Evolutionary conservation across 1,140 invertebrate species (phyloP), one percentile per base, ranked within the genome.

Genomic region (Drosophila pectinifera): DNA sequence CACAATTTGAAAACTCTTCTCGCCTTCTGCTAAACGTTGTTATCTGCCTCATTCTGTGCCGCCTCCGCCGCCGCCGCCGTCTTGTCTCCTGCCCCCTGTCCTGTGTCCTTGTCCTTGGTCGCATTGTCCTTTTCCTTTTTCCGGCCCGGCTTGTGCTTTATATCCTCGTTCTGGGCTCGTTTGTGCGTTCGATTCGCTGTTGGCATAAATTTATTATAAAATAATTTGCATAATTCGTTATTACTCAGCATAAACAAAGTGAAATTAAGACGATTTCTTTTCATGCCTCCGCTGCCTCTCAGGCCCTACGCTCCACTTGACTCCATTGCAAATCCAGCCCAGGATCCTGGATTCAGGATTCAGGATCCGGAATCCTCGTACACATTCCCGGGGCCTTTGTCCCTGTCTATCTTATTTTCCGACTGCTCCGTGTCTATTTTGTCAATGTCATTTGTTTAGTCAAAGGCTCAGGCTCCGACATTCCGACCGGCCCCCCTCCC

Each of bases 161-260:
- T 88, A 68, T 88, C 54, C 69, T 82, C 57, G 78, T 82, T 67
- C 65, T 76, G 65, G 75, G 80, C 77, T 82, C 78, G 82, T 86
- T 81, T 86, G 82, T 81, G 69, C 78, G 78, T 86, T 86, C 78
- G 80, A 78, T 83, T 82, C 56, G 69, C 64, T 70, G 64, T 80
- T 61, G 80, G 85, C 85, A 89, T 89, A 90, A 89, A 89, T 89
- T 89, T 89, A 89, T 89, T 89, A 89, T 89, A 89, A 89, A 88
- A 89, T 89, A 84, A 89, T 89, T 89, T 89, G 85, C 84, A 89
- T 89, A 89, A 89, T 89, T 89, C 84, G 84, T 89, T 89, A 90
- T 89, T 89, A 84, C 85, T 89, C 84, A 89, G 84, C 85, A 89
- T 90, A 89, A 89, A 89, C 80, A 89, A 90, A 89, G 84, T 90